Conservation (phyloP, 2,888 invertebrate species). For the Drosophila eohydei region DNA sequence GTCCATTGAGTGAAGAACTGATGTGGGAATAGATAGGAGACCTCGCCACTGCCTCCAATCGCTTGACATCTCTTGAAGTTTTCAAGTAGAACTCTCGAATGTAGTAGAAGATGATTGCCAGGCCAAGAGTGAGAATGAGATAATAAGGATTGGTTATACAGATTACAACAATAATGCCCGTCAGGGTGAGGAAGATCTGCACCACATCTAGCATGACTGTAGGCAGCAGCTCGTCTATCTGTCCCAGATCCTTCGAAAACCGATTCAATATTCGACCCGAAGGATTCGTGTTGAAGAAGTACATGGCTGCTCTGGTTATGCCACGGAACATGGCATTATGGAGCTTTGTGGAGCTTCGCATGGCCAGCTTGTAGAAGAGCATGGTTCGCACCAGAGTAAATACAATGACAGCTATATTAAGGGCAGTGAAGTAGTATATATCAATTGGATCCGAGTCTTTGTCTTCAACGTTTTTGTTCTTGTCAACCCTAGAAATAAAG, state of each 20-base stretch:
- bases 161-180: constrained; percentile 92
- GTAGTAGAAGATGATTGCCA: constrained; percentile 90
- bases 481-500: constrained; percentile 63
- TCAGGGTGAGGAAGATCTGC: constrained; percentile 91
- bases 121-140: constrained; percentile 88
- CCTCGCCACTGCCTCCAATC: constrained; percentile 92
- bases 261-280: constrained; percentile 93
- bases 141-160: constrained; percentile 91
- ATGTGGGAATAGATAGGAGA: constrained; percentile 98
- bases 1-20: constrained; percentile 94
- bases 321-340: constrained; percentile 93
- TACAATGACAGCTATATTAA: constrained; percentile 84
- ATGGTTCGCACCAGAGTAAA: constrained; percentile 83
- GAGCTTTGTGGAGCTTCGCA: constrained; percentile 90
- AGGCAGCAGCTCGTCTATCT: constrained; percentile 85
- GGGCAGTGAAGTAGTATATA: constrained; percentile 85
- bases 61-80: constrained; percentile 92
- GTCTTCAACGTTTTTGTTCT: constrained; percentile 52
- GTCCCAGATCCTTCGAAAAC: constrained; percentile 94
- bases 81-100: constrained; percentile 91
- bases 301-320: constrained; percentile 91
- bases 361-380: constrained; percentile 87
- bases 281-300: constrained; percentile 95
- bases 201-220: constrained; percentile 84
- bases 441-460: constrained; percentile 62